Evolutionary conservation across 2,797 vertebrate genomes (phyloP).

Genomic region (Xiphorhynchus erythropygius): DNA sequence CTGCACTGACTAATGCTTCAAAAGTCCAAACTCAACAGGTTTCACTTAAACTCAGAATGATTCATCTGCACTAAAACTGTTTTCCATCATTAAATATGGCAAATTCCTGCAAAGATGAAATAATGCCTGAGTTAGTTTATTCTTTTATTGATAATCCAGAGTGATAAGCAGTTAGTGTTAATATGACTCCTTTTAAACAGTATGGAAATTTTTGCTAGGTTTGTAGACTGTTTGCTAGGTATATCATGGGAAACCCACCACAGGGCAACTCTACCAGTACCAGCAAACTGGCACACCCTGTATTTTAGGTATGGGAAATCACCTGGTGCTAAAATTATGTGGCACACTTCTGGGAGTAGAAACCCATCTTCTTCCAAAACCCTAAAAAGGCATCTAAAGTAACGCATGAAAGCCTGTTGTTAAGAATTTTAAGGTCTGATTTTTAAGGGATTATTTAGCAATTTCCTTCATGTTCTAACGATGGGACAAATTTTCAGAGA

Average conservation of each 20-base stretch:
- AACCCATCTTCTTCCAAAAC: neutral
- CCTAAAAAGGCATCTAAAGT: neutral
- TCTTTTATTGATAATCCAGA: neutral
- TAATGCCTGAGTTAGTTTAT: constrained; percentile 1
- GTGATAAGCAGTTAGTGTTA: neutral
- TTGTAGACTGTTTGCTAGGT: neutral
- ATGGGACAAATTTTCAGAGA: neutral
- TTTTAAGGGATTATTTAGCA: neutral
- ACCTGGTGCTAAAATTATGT: neutral
- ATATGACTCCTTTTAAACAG: neutral
- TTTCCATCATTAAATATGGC: constrained; percentile 54
- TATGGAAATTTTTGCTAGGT: neutral
- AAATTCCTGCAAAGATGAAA: constrained; percentile 68
- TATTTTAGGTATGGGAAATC: neutral
- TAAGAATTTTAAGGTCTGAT: neutral
- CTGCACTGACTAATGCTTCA: constrained; percentile 58
- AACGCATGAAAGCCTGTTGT: neutral
- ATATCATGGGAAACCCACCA: neutral
- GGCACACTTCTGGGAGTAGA: neutral
- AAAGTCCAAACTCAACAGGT: constrained; percentile 24
- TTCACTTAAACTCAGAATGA: constrained; percentile 60
- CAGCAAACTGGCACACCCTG: neutral
- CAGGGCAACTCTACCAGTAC: neutral
- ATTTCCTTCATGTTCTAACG: neutral
- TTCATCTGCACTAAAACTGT: constrained; percentile 57